Base-by-base conservation (phyloP, 2,113 vertebrate genomes). In the Neotragus moschatus region DNA sequence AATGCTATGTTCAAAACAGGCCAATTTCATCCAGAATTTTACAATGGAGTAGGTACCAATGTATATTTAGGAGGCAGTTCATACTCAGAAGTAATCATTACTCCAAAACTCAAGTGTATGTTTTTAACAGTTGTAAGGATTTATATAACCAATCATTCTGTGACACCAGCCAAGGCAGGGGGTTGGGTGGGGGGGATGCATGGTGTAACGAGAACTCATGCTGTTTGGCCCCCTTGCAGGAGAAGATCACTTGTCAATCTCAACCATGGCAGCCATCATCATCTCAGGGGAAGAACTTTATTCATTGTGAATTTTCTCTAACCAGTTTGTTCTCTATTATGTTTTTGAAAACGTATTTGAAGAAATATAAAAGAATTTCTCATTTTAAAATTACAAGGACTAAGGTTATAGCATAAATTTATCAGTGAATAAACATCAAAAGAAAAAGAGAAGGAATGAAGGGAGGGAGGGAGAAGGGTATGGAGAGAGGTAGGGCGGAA, bases 341-440 rank as follows among this genome's bases (percentile, higher is more conserved):
- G 26, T 56, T 91, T 80, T 79, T 39, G 21, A 84, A 94, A 88
- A 75, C 61, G 30, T 49, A 47, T 79, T 77, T 77, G 12, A 92
- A 89, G 3, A 91, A 75, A 86, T n/a, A 63, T 39, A 60, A 26
- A 43, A 58, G 13, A 7, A 36, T 19, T 82, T 79, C 36, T 61
- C 51, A 47, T 47, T 66, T 81, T 81, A 66, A 88, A 56, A 82
- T 55, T 33, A 12, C 43, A 79, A 80, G 51, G 51, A 43, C 14
- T 81, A 30, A 8, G 23, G n/a, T 63, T 39, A 90, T 3, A 55
- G 21, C 36, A 82, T 45, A 96, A 56, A 4, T 8, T 61, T 70
- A 80, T 30, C 33, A 77, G 10, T 36, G 33, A 85, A 75, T 11
- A 70, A 61, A 91, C 16, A 91, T 3, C 5, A 28, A 63, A 70